phyloP scores from a whole-genome alignment of 1,140 invertebrate species.

The Microvelia longipes region DNA sequence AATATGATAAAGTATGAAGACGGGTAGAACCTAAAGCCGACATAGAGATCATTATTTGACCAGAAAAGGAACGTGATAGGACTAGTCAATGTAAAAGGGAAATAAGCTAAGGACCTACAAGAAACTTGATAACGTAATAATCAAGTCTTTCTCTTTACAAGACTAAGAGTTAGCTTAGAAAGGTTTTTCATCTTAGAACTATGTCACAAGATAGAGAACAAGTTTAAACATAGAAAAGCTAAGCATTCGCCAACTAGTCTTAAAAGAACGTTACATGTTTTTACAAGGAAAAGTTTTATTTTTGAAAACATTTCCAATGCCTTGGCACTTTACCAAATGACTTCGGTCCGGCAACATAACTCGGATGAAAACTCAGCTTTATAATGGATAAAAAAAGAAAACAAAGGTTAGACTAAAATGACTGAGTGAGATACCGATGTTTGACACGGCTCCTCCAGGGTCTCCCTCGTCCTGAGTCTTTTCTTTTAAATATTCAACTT shows the following conservation, averaged over 20 bases:
- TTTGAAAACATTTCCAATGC: not conserved
- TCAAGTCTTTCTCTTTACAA: too few relatives aligned
- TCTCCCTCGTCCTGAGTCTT: too few relatives aligned
- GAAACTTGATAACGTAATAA: not conserved
- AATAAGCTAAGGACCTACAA: not conserved
- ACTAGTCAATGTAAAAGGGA: not conserved
- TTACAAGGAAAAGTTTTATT: too few relatives aligned
- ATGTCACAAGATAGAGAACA: too few relatives aligned
- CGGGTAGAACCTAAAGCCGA: too few relatives aligned
- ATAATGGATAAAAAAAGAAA: not conserved
- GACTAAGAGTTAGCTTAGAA: too few relatives aligned
- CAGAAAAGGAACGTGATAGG: not conserved
- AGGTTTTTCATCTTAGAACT: too few relatives aligned
- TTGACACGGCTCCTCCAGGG: not conserved
- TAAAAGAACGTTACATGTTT: too few relatives aligned
- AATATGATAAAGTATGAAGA: too few relatives aligned
- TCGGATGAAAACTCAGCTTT: not conserved
- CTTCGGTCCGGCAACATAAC: not conserved
- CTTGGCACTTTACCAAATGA: not conserved
- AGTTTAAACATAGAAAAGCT: too few relatives aligned
- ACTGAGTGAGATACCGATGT: not conserved
- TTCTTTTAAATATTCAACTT: not conserved
- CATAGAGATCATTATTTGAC: not conserved
- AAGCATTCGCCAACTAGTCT: too few relatives aligned
- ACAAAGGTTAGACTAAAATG: not conserved